phyloP scores from a whole-genome alignment of 1,140 invertebrate species.

The Rhyzopertha dominica region DNA sequence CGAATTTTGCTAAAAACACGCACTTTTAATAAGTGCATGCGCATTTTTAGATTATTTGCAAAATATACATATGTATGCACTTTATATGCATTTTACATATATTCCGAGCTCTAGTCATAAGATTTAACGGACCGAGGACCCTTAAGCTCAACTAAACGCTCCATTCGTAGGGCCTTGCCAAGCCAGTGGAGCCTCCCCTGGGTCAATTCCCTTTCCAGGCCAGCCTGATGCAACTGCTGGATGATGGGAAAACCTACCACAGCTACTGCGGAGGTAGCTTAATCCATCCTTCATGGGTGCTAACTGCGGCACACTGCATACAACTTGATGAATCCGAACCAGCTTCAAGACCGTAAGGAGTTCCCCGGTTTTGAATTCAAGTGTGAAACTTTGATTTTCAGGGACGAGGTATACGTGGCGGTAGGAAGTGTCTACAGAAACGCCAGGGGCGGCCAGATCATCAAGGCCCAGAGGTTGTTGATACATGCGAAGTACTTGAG shows the following conservation, averaged over 20 bases:
- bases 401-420: constrained; percentile 29
- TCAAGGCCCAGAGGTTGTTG: constrained; percentile 20
- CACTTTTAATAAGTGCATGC: no score
- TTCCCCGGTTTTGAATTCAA: constrained; percentile 20
- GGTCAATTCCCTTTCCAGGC: constrained; percentile 42
- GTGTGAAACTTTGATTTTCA: constrained; percentile 20
- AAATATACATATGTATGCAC: no score
- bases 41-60: no score
- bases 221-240: constrained; percentile 29
- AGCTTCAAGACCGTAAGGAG: constrained; percentile 27
- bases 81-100: no score
- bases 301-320: constrained; percentile 47
- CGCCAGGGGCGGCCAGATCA: constrained; percentile 29
- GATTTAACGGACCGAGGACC: no score
- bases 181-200: constrained; percentile 34
- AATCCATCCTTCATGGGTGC: constrained; percentile 44
- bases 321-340: constrained; percentile 32
- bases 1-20: no score
- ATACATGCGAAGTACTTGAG: constrained; percentile 37
- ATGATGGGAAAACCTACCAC: constrained; percentile 25
- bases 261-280: constrained; percentile 46
- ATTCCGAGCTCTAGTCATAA: no score
- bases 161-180: constrained; percentile 34
- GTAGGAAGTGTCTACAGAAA: constrained; percentile 37
- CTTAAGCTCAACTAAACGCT: no score